Conservation (phyloP, 2,797 vertebrate species). For the Leptatherina wallacei region DNA sequence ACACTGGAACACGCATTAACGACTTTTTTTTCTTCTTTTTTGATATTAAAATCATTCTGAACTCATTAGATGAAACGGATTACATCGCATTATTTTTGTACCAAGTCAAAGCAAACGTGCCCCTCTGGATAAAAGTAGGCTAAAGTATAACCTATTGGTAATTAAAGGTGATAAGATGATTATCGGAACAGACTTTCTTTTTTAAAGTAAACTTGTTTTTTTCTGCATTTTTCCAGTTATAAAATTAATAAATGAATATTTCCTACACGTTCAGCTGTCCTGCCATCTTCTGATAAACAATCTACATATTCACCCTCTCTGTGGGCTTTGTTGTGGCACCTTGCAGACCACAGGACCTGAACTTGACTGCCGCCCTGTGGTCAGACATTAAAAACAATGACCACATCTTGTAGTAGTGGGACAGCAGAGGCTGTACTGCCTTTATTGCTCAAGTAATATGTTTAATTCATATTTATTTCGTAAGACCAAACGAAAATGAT, state of each 20-base stretch:
- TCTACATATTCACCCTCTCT: background rate
- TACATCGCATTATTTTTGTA: background rate
- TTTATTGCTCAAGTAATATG: background rate
- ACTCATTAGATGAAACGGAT: background rate
- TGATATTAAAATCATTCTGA: background rate
- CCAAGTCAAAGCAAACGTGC: background rate
- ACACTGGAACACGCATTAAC: background rate
- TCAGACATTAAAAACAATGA: constrained; percentile 26
- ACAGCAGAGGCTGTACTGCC: background rate
- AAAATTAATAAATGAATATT: no score
- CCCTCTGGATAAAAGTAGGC: background rate
- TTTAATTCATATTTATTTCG: background rate
- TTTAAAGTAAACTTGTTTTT: no score
- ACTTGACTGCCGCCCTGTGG: constrained; percentile 70
- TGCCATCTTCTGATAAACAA: no score
- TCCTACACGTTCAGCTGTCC: no score
- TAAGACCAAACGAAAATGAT: background rate
- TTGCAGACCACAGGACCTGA: constrained; percentile 12
- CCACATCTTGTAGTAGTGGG: background rate
- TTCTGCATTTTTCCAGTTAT: no score
- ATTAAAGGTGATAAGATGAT: no score
- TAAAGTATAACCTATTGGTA: no score
- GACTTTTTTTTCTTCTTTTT: background rate
- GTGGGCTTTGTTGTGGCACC: constrained; percentile 8
- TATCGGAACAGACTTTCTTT: no score